These are phyloP conservation scores for Labrus mixtus DNA, from an alignment of 2,113 vertebrate species.

Conservation along the genomic window DNA sequence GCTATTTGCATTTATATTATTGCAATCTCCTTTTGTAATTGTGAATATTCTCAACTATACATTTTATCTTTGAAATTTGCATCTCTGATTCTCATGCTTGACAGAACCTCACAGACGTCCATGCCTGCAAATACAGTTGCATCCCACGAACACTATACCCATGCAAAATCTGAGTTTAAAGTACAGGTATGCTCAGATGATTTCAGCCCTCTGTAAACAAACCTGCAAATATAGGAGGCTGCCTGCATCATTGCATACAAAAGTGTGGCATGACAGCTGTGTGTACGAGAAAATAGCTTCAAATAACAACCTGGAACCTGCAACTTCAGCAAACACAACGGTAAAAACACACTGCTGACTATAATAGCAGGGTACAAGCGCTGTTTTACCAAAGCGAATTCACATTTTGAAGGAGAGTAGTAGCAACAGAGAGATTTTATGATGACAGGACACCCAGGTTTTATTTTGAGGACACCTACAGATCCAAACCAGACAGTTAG, in stretches of 20 bases:
- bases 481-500: slow-evolving; percentile 6
- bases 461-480: slow-evolving; percentile 31
- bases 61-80: not conserved
- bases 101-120: not conserved
- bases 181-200: not conserved
- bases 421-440: slow-evolving; percentile 19
- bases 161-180: slow-evolving; percentile 4
- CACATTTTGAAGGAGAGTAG: slow-evolving; percentile 15
- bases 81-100: not conserved
- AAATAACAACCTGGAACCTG: slow-evolving; percentile 48
- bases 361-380: slow-evolving; percentile 17
- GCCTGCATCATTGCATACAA: slow-evolving; percentile 31
- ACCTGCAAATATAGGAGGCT: slow-evolving; percentile 23
- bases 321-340: slow-evolving; percentile 44
- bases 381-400: slow-evolving; percentile 19
- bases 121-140: not conserved
- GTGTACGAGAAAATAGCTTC: slow-evolving; percentile 21
- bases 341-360: slow-evolving; percentile 6
- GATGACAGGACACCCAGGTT: slow-evolving; percentile 1
- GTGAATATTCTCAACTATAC: too few relatives aligned
- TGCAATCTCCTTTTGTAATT: too few relatives aligned
- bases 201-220: slow-evolving; percentile 18
- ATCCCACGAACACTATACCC: not conserved
- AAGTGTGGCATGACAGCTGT: slow-evolving; percentile 9
- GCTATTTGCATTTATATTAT: too few relatives aligned